Base-by-base conservation (phyloP, 2,888 invertebrate genomes). In the Nemurella pictetii region DNA sequence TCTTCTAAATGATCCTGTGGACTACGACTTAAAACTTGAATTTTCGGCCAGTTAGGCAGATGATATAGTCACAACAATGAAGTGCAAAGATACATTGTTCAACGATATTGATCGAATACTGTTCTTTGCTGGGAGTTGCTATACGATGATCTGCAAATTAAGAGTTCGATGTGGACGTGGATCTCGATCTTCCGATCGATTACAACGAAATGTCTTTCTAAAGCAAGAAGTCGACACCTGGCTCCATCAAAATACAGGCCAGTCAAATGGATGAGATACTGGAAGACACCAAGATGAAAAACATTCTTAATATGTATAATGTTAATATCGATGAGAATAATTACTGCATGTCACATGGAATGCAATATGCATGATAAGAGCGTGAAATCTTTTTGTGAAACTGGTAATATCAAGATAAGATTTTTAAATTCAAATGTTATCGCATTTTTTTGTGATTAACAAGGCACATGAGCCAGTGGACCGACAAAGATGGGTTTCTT, bases 151-250 rank as follows among this genome's bases (percentile, higher is more conserved):
- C 91, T 94, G 32, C 93, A 93, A 89, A 91, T 94, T 0, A 93
- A 86, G 94, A 94, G 87, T 94, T 92, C 87, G 94, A 94, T 87
- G 90, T 94, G 88, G 93, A 94, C 89, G 89, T 94, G 4, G 90
- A 93, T 1, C 91, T 94, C 78, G 89, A 91, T 0, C 88, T 94
- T 0, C 85, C 85, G 25, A 55, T 85, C 32, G 74, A 74, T 28
- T 84, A 85, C 74, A 74, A 80, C 12, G 83, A 84, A n/a, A 27
- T 84, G 7, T 72, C 27, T 20, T 83, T 85, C 26, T 78, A 78
- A 78, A 78, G 78, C 30, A 78, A 78, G 30, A 78, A 30, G 30
- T 29, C 30, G 28, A 78, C 78, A 7, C 78, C 78, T 29, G 78
- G 78, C 9, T 78, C 30, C n/a, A 78, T 30, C 5, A 78, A 78